Percentiles rank a stretch among this genome's conserved stretches.
phyloP scores from a whole-genome alignment of 2,888 invertebrate genomes.

The Netelia virgata region DNA sequence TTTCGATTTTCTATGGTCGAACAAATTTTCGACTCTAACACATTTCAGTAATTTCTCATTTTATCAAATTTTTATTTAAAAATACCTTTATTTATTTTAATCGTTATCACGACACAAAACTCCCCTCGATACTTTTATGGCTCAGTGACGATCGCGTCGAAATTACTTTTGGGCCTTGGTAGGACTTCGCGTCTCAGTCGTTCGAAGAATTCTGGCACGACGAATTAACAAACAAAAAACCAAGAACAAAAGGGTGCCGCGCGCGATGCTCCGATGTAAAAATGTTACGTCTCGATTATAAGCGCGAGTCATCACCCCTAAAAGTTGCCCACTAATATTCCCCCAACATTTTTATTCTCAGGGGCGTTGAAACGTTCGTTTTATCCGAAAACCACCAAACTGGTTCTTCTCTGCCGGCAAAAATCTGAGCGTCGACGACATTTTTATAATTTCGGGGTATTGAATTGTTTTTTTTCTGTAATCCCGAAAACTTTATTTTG shows the following conservation, averaged over 20 bases:
- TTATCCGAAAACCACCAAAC: not conserved
- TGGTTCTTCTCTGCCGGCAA: not conserved
- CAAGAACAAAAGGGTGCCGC: constrained; percentile 49
- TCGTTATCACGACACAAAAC: constrained; percentile 76
- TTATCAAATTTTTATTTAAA: no score
- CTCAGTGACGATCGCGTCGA: constrained; percentile 30
- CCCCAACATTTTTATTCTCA: not conserved
- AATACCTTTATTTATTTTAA: constrained; percentile 76
- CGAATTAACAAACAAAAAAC: constrained; percentile 51
- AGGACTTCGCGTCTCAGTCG: constrained; percentile 44
- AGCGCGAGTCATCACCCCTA: constrained; percentile 54
- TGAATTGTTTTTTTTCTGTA: constrained; percentile 16
- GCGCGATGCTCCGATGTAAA: constrained; percentile 52
- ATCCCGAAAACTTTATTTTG: no score
- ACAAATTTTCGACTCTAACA: not conserved
- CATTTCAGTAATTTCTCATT: not conserved
- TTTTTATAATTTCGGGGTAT: constrained; percentile 2
- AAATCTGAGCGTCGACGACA: not conserved
- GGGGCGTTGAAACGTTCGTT: not conserved
- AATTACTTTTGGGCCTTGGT: constrained; percentile 61
- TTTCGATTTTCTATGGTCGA: constrained; percentile 22
- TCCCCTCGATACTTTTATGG: constrained; percentile 71
- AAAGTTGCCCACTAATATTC: not conserved
- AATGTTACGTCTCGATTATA: constrained; percentile 77
- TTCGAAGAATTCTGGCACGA: constrained; percentile 62